phyloP scores from a whole-genome alignment of 2,113 vertebrate species.

The Aythya baeri region DNA sequence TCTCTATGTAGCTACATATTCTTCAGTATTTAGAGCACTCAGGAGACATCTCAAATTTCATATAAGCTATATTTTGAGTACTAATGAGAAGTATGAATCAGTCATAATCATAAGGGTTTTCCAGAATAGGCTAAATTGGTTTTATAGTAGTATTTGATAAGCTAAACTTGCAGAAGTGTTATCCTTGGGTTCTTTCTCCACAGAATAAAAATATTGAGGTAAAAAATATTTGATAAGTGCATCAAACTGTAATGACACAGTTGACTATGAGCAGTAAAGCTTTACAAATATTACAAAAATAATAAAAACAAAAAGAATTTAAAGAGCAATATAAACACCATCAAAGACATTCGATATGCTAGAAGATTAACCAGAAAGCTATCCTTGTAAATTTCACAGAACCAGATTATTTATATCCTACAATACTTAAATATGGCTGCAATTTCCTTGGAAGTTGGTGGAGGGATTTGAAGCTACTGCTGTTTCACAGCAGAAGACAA shows the following conservation, averaged over 20 bases:
- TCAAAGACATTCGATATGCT: background rate
- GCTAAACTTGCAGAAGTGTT: background rate
- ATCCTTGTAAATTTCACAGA: background rate
- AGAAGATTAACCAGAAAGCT: background rate
- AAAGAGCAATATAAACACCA: background rate
- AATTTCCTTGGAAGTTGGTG: rapidly evolving
- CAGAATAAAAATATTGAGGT: background rate
- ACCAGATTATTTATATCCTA: background rate
- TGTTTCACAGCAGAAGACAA: background rate
- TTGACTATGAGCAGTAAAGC: background rate
- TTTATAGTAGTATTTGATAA: background rate
- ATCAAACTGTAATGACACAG: background rate
- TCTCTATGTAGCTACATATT: background rate
- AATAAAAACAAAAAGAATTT: background rate
- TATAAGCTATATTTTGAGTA: background rate
- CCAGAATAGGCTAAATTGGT: background rate
- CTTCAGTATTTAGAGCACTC: background rate
- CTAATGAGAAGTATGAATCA: background rate
- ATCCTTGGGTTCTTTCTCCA: background rate
- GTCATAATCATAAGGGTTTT: background rate
- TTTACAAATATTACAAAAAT: background rate
- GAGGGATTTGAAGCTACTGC: background rate
- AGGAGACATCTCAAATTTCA: background rate
- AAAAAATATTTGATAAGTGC: background rate
- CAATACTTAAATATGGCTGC: background rate